Conservation (phyloP, 2,888 invertebrate species). For the Cerastis rubricosa region DNA sequence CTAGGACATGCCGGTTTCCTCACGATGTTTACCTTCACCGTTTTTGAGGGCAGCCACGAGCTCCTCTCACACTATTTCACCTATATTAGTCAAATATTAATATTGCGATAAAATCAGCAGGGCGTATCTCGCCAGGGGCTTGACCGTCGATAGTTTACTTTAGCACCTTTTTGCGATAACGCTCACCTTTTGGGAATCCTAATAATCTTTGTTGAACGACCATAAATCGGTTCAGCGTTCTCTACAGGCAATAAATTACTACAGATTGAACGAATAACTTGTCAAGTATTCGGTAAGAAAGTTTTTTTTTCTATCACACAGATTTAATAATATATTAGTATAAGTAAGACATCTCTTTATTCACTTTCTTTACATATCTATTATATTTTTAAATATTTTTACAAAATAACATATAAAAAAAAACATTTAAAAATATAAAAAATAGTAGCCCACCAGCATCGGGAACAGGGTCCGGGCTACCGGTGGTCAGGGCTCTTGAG, state of each 20-base stretch:
- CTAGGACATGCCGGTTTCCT: too few species aligned
- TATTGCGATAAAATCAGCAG: conserved; percentile 54
- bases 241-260: conserved; percentile 18
- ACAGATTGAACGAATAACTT: conserved; percentile 22
- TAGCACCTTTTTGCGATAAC: conserved; percentile 43
- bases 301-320: background rate
- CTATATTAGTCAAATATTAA: conserved; percentile 17
- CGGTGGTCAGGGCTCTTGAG: too few species aligned
- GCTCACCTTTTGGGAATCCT: conserved; percentile 39
- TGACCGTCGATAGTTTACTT: conserved; percentile 48
- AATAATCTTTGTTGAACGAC: conserved; percentile 33
- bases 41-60: too few species aligned
- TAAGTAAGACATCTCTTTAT: too few species aligned
- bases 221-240: conserved; percentile 42
- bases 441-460: too few species aligned
- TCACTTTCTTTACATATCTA: too few species aligned
- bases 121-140: conserved; percentile 32
- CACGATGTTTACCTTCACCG: too few species aligned
- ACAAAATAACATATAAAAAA: too few species aligned
- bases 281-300: conserved; percentile 6
- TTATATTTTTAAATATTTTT: too few species aligned
- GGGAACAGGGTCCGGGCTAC: too few species aligned
- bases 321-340: too few species aligned
- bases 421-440: too few species aligned
- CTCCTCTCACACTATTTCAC: conserved; percentile 4